phyloP scores from a whole-genome alignment of 2,888 invertebrate genomes.

The Crioceris asparagi region DNA sequence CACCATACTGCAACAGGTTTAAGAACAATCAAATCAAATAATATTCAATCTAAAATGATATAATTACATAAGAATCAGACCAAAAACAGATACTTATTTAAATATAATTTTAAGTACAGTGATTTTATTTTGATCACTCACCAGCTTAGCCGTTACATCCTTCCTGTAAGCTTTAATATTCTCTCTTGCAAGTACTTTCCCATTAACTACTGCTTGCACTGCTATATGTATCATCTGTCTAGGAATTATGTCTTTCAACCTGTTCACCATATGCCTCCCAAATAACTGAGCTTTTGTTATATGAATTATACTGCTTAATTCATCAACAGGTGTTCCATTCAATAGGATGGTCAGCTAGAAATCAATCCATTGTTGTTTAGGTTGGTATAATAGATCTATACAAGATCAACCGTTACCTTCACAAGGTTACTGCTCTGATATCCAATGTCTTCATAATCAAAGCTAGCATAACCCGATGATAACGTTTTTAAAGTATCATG shows the following conservation, averaged over 20 bases:
- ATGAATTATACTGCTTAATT: conserved; percentile 75
- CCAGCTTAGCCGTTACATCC: conserved; percentile 89
- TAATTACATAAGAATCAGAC: background rate
- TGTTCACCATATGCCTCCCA: conserved; percentile 59
- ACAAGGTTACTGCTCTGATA: conserved; percentile 68
- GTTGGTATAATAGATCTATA: no score
- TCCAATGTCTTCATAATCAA: conserved; percentile 84
- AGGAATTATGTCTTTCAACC: conserved; percentile 76
- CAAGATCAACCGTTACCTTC: no score
- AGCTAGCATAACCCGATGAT: conserved; percentile 91
- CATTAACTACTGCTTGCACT: conserved; percentile 73
- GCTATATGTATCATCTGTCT: conserved; percentile 80
- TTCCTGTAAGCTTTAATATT: conserved; percentile 79
- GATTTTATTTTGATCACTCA: conserved; percentile 38
- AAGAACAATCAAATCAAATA: conserved; percentile 8
- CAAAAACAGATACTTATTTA: background rate
- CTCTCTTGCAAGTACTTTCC: conserved; percentile 74
- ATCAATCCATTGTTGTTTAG: no score
- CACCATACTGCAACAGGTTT: conserved; percentile 76
- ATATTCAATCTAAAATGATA: no score
- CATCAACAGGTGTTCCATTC: conserved; percentile 73
- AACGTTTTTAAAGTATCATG: conserved; percentile 83
- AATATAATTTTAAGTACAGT: background rate
- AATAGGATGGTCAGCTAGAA: conserved; percentile 62
- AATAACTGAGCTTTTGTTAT: conserved; percentile 50